Conservation (phyloP, 2,797 vertebrate genomes). For the Chanos chanos region DNA sequence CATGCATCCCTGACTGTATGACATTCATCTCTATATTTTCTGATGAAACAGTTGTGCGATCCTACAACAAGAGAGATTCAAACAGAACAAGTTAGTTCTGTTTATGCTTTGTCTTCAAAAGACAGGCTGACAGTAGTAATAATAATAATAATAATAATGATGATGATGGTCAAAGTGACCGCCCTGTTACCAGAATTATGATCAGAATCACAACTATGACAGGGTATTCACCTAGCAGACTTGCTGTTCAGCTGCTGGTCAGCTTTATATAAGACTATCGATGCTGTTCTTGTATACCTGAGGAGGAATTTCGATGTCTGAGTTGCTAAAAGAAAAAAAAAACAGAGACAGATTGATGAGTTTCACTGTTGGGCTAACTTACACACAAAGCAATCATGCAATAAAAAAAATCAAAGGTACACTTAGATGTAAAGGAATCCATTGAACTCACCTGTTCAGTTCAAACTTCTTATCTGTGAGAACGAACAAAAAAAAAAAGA, state of each 20-base stretch:
- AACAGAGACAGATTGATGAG: conserved; percentile 19
- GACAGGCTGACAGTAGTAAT: too few species aligned
- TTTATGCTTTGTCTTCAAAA: too few species aligned
- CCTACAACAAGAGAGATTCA: too few species aligned
- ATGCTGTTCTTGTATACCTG: conserved; percentile 66
- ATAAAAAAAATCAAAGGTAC: neutral
- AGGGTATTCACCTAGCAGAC: neutral
- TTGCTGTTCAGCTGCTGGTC: conserved; percentile 2
- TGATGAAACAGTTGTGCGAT: too few species aligned
- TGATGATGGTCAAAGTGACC: too few species aligned
- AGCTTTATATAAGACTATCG: conserved; percentile 64
- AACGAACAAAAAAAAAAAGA: conserved; percentile 6
- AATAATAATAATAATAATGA: too few species aligned
- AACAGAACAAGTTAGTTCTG: too few species aligned
- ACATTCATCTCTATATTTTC: too few species aligned
- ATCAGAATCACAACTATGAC: too few species aligned
- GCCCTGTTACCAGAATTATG: too few species aligned
- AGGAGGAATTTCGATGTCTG: conserved; percentile 54
- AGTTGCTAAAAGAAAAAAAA: conserved; percentile 50
- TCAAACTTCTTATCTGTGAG: conserved; percentile 59
- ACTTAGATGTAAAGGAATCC: neutral
- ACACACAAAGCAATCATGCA: neutral
- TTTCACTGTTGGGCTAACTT: neutral
- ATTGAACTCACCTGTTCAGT: conserved; percentile 59
- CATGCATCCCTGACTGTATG: too few species aligned